Percentiles rank a stretch among this genome's conserved stretches.
Evolutionary conservation across 2,113 vertebrate species (phyloP).

Genomic region (Lasiurus borealis): DNA sequence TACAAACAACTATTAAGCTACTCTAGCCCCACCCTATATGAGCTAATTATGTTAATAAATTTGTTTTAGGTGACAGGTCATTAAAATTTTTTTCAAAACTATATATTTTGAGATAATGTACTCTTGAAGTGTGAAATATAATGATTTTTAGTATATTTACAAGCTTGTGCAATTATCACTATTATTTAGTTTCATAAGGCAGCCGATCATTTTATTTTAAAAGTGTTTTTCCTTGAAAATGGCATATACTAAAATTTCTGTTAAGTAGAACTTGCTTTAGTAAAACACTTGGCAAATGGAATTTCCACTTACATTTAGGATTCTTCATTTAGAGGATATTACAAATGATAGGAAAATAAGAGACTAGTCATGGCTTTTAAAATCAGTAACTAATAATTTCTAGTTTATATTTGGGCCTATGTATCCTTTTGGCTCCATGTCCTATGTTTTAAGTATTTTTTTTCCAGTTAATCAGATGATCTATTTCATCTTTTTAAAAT

Average conservation of each 20-base stretch:
- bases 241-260: background rate
- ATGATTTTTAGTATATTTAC: background rate
- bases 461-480: background rate
- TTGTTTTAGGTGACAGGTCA: background rate
- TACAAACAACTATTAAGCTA: background rate
- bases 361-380: background rate
- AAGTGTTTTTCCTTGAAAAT: background rate
- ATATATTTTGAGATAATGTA: background rate
- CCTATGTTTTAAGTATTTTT: background rate
- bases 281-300: background rate
- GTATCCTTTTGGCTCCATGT: background rate
- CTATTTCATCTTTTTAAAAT: too few relatives aligned
- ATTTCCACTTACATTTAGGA: background rate
- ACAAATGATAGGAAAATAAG: background rate
- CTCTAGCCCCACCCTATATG: background rate
- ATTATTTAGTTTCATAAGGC: constrained; percentile 10
- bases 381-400: background rate
- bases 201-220: background rate
- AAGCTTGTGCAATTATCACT: background rate
- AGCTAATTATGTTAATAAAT: constrained; percentile 9
- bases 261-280: background rate
- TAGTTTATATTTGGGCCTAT: background rate
- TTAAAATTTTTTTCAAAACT: background rate
- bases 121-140: background rate
- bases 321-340: constrained; percentile 24